Evolutionary conservation across 2,888 invertebrate genomes (phyloP), one percentile per base, ranked within the genome.

Genomic region (Euplagia quadripunctaria): DNA sequence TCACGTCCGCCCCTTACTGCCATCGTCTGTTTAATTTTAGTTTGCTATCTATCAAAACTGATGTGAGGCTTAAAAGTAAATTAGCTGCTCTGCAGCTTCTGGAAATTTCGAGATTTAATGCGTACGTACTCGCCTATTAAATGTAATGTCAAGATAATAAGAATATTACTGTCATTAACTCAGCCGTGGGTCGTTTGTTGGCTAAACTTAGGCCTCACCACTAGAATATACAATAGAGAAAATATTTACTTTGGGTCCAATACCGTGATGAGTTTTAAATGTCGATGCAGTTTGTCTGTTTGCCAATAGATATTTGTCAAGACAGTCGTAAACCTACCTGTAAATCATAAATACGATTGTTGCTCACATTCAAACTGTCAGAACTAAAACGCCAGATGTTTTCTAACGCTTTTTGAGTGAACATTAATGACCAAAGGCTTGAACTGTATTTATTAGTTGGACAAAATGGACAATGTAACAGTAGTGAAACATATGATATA

Each of bases 41-140:
- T 20, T 4, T 0, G 9, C n/a, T 9, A 8, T 55, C 9, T 55
- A 55, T n/a, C 17, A 55, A 55, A 55, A 9, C 55, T 20, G 11
- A 55, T 11, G 11, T n/a, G 0, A n/a, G n/a, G 4, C n/a, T 55
- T 20, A 20, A 55, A 55, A 11, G 9, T 4, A 55, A 11, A 20
- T n/a, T 55, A 11, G 4, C 9, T 55, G 31, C 31, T 31, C 2
- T 31, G 31, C 31, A 31, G 31, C 31, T 31, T 55, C n/a, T 55
- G 9, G n/a, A 11, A n/a, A 55, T 4, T 7, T 20, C 1, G 4
- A n/a, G 0, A 55, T 0, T 9, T 0, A 1, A 4, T 55, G 0
- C 31, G 31, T 31, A 31, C 31, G 31, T 31, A 1, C 31, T 2
- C 31, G 31, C 31, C 31, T 31, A 31, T 31, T 31, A 31, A 31